Conservation (phyloP, 2,888 invertebrate genomes). For the Tetranychus piercei region DNA sequence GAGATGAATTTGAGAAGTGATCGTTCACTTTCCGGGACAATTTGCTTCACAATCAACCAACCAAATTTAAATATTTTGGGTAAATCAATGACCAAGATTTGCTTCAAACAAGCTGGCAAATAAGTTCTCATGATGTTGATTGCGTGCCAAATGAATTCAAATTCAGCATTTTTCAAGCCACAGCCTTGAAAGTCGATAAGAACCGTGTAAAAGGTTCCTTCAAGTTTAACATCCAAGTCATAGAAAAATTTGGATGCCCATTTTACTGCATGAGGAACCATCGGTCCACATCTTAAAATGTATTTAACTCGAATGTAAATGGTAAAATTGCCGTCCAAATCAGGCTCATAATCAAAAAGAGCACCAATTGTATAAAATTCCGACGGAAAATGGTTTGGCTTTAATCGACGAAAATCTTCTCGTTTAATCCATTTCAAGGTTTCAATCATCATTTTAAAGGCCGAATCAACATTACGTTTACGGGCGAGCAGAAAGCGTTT, state of each 20-base stretch:
- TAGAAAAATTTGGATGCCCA: constrained; percentile 7
- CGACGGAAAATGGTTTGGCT: not conserved
- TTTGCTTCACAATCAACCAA: constrained; percentile 6
- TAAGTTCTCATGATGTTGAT: constrained; percentile 2
- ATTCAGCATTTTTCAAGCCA: constrained; percentile 8
- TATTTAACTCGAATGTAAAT: constrained; percentile 9
- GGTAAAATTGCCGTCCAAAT: not conserved
- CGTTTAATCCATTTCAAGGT: constrained; percentile 12
- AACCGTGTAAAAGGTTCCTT: not conserved
- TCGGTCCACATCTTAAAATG: not conserved
- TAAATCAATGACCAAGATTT: constrained; percentile 9
- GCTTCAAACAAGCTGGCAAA: constrained; percentile 4
- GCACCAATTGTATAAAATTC: constrained; percentile 2
- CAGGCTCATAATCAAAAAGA: constrained; percentile 8
- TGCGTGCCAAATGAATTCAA: constrained; percentile 5
- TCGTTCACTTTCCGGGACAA: constrained; percentile 6
- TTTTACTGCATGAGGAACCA: not conserved
- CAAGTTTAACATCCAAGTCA: not conserved
- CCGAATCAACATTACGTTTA: not conserved
- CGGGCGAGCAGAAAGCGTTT: constrained; percentile 5
- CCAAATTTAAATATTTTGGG: constrained; percentile 8
- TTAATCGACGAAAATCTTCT: not conserved
- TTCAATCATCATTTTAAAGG: constrained; percentile 12
- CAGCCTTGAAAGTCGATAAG: constrained; percentile 8
- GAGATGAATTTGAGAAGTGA: constrained; percentile 3